phyloP scores from a whole-genome alignment of 2,113 vertebrate species.

The Xenopus tropicalis region UCB_Xtro_10.0 CM004444.2:60507501-60508000 shows the following conservation, averaged over 20 bases:
- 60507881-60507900: background rate
- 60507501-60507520: constrained; percentile 78
- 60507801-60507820: constrained; percentile 49
- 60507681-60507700: constrained; percentile 48
- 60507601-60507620: constrained; percentile 72
- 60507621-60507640: constrained; percentile 64
- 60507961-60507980: constrained; percentile 49
- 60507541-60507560: constrained; percentile 78
- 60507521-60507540: constrained; percentile 84
- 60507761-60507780: constrained; percentile 8
- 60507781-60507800: constrained; percentile 25
- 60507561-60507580: constrained; percentile 81
- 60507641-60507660: constrained; percentile 44
- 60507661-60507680: background rate
- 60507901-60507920: constrained; percentile 59
- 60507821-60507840: constrained; percentile 62
- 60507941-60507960: constrained; percentile 70
- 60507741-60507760: constrained; percentile 64
- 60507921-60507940: constrained; percentile 56
- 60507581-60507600: constrained; percentile 78
- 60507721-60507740: constrained; percentile 72
- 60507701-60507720: constrained; percentile 47
- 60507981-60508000: constrained; percentile 58
- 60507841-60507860: constrained; percentile 74
- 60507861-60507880: constrained; percentile 46